Base-by-base conservation (phyloP, 2,113 vertebrate species). In the Piprites chloris region DNA sequence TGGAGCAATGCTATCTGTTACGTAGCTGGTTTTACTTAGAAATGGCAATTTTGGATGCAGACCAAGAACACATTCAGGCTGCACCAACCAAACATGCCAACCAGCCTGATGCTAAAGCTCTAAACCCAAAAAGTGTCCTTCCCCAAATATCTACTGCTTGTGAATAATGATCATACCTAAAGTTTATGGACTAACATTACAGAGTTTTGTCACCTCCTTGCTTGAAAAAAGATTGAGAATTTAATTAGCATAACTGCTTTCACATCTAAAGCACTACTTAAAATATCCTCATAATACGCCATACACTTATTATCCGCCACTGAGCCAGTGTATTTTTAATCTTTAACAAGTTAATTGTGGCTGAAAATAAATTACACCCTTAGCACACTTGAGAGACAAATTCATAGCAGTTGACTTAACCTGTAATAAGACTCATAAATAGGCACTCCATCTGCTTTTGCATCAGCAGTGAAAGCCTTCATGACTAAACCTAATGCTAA, bases 391-490 rank as follows among this genome's bases (percentile, higher is more conserved):
- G 90, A 97, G 81, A 97, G 91, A 97, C 63, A 93, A 95, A 97
- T 96, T 96, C 87, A 91, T 97, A 91, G 81, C 92, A 96, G 96
- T 96, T 97, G 97, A 97, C 76, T 98, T 98, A 97, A 97, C 79
- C 89, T 96, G 96, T 92, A 97, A 96, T 91, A 97, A 97, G 93
- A 96, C 67, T 96, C 83, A 87, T 50, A 90, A 97, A 96, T 92
- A 97, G 91, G 89, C 95, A 90, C 83, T 96, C 98, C 98, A 98
- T 98, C 98, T 98, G 98, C 96, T 98, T 93, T 94, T 75, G 87
- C 90, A 93, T 87, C 95, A 96, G 96, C 87, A 97, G 91, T 73
- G 94, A 96, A 91, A 89, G 90, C 90, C 95, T 97, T 97, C 88
- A 96, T 71, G 37, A 92, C 87, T 96, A 97, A 95, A 97, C 41